Base-by-base conservation (phyloP, 2,888 invertebrate species). In the Dione juno region DNA sequence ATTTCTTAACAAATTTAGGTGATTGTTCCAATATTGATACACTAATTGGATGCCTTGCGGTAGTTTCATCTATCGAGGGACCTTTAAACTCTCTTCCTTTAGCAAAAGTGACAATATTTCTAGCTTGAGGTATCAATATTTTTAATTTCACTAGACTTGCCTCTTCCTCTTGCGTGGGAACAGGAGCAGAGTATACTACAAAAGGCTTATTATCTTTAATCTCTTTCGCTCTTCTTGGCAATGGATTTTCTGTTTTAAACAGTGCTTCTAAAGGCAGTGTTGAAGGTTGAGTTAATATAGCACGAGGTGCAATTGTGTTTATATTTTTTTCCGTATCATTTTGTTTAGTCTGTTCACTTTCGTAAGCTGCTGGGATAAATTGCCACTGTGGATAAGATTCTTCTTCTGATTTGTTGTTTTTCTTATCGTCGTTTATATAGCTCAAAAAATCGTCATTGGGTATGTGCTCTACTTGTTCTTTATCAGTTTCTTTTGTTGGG, bases 231-330 rank as follows among this genome's bases (percentile, higher is more conserved):
- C 87, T 87, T 71, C 82, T 84, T 6, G 85, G 84, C 73, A 83
- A 71, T 0, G 94, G 91, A 65, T 87, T 89, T 80, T 94, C 89
- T 69, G 94, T 94, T 81, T 94, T 94, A 78, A 96, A 96, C 10
- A 96, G 85, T 1, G 94, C 95, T 87, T 96, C 95, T 74, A 96
- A 84, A 13, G 96, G 88, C 74, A 96, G 94, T 0, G 96, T 96
- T 0, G 96, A 95, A 1, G 95, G 94, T 83, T 96, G 94, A 10
- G 86, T 90, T 0, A 82, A 75, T 80, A 86, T 84, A 2, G 85
- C 81, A 50, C 89, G 87, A 11, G 90, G 90, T 7, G 92, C 92
- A 1, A 90, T 83, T 50, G 89, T 81, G 75, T 94, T 91, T 71
- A 87, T 89, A 71, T 75, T 85, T 74, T 87, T 87, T 0, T 83